Evolutionary conservation across 2,113 vertebrate species (phyloP), one percentile per base, ranked within the genome.

Genomic region (Daboia siamensis): DNA sequence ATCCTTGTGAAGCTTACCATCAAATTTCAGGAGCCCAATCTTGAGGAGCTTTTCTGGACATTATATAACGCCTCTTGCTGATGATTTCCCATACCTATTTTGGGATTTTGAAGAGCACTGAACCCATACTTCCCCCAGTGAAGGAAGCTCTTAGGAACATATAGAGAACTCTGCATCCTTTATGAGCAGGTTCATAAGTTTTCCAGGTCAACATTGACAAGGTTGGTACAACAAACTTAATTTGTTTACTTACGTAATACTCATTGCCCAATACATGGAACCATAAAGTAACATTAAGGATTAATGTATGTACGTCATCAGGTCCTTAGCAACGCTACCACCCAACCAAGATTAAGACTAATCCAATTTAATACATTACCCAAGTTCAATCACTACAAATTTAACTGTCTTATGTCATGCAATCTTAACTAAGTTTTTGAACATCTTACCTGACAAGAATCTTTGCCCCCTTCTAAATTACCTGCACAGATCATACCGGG

Each of bases 401-500:
- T 80, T 80, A 80, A 80, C 74, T 80, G 33, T 39, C 74, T 80
- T 21, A 3, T 44, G 15, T 44, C 74, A 9, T 21, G 33, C 33
- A 80, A 80, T 44, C 33, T 21, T 80, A 80, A 24, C 1, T 39
- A 23, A 12, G 44, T 12, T n/a, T 33, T 26, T 26, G 15, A 4
- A 1, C n/a, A 54, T 85, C 61, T 33, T 54, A 92, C 92, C 51
- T 48, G 29, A 56, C 87, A 93, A 52, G 92, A 55, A 44, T 92
- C 95, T 23, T 92, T 94, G 2, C 52, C 12, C 11, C 92, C 92
- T 2, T 56, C 26, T 5, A 26, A 1, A 54, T 48, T 90, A 5
- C 93, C 93, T 9, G 95, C 91, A 56, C 95, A 95, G 29, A 94
- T 48, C 91, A 94, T 90, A 15, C 92, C 88, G 0, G 55, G 9